Conservation (phyloP, 2,113 vertebrate genomes). For the Pseudorhombus dupliciocellatus region DNA sequence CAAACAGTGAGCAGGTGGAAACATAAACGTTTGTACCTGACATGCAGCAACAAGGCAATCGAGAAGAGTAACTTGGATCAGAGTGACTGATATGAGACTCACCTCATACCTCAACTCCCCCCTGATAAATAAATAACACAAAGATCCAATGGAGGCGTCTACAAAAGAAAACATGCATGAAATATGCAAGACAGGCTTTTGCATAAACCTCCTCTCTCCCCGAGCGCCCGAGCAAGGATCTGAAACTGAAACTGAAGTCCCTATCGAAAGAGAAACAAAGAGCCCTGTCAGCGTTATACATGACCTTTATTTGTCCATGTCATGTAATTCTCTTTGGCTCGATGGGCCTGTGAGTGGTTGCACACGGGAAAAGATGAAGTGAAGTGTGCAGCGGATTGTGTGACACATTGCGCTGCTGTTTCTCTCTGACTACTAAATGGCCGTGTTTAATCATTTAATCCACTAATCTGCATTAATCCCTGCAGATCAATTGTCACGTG, state of each 20-base stretch:
- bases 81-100: constrained; percentile 24
- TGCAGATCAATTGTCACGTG: not conserved
- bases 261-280: not conserved
- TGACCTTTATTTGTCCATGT: not conserved
- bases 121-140: constrained; percentile 60
- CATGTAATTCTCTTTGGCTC: not conserved
- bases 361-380: not conserved
- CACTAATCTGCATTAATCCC: not conserved
- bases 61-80: not conserved
- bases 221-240: not conserved
- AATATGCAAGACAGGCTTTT: constrained; percentile 30
- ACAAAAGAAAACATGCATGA: constrained; percentile 49
- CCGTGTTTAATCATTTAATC: not conserved
- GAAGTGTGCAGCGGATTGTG: not conserved
- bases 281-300: not conserved
- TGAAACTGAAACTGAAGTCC: not conserved
- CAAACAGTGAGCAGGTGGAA: not conserved
- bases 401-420: not conserved
- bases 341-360: not conserved
- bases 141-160: constrained; percentile 43
- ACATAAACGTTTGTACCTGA: not conserved
- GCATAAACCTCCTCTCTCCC: constrained; percentile 4
- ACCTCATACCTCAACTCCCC: constrained; percentile 3
- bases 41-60: not conserved
- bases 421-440: not conserved